These are phyloP conservation scores for Psophia crepitans DNA, from an alignment of 2,113 vertebrate species.

Conservation along the genomic window DNA sequence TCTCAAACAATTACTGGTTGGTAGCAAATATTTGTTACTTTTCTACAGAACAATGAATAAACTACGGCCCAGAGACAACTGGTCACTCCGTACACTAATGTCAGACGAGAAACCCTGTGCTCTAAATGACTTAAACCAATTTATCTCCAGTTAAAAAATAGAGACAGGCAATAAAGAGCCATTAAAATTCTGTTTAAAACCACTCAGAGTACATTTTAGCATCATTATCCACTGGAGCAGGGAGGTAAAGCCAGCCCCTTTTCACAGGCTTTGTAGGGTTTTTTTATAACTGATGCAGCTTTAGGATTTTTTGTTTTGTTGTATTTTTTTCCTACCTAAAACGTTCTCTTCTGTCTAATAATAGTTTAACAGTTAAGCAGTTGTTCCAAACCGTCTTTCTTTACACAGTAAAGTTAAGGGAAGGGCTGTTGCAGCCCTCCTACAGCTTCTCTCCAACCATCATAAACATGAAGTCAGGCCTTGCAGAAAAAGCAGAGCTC, in stretches of 20 bases:
- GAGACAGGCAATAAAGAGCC: background rate
- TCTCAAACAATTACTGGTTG: slow-evolving; percentile 34
- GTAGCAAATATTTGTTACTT: slow-evolving; percentile 48
- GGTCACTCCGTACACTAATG: background rate
- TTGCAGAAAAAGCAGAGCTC: background rate
- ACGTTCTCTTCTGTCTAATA: background rate
- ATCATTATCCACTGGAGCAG: background rate
- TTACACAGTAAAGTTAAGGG: background rate
- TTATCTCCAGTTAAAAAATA: background rate
- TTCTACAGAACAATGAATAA: slow-evolving; percentile 40
- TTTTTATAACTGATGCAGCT: background rate
- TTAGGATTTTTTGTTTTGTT: background rate
- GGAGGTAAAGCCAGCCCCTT: background rate
- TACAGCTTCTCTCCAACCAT: background rate
- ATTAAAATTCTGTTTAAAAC: background rate
- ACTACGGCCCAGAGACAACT: background rate
- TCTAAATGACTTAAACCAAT: background rate
- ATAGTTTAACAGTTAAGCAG: background rate
- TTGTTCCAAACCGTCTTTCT: background rate
- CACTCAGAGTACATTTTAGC: background rate
- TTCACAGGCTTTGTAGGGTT: background rate
- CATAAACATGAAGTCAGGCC: background rate
- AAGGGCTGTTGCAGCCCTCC: background rate
- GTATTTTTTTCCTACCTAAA: background rate
- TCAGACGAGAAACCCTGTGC: background rate